A percentile compares a stretch with the other conserved stretches of the same genome.
Evolutionary conservation across 2,113 vertebrate species (phyloP).

Genomic region (Dolichotis patagonum): DNA sequence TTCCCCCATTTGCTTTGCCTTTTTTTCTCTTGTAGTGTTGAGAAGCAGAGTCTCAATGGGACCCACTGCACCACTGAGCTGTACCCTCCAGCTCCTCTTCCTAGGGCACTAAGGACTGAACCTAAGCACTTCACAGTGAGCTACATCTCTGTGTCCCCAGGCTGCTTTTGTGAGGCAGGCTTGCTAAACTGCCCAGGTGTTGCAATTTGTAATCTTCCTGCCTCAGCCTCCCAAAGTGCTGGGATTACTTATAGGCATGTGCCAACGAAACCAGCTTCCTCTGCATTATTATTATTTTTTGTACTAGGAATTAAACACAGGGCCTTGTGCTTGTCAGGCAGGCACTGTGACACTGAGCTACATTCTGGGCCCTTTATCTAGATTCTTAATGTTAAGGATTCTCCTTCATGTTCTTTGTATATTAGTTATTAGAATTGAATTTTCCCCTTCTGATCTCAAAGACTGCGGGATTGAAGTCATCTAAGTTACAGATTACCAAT

Average conservation of each 20-base stretch:
- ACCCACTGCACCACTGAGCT: not conserved
- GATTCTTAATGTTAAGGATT: not conserved
- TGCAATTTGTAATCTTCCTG: not conserved
- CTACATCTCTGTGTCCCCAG: not conserved
- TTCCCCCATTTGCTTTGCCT: not conserved
- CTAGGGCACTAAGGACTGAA: not conserved
- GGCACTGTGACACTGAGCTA: not conserved
- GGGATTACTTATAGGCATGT: not conserved
- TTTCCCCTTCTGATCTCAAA: slow-evolving; percentile 13
- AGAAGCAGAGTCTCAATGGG: not conserved
- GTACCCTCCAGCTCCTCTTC: not conserved
- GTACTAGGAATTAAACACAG: not conserved
- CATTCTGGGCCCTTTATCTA: not conserved
- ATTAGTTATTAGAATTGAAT: slow-evolving; percentile 39
- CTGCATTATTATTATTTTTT: not conserved
- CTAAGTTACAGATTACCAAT: slow-evolving; percentile 5
- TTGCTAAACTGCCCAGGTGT: not conserved
- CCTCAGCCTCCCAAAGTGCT: not conserved
- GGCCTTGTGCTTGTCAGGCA: not conserved
- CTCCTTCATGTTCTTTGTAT: not conserved
- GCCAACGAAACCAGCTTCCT: not conserved
- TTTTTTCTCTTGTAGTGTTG: not conserved
- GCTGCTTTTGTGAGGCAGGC: not conserved
- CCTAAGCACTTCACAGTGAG: not conserved
- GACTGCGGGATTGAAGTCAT: slow-evolving; percentile 14